Evolutionary conservation across 2,797 vertebrate genomes (phyloP).

Genomic region (Siniperca undulata): DNA sequence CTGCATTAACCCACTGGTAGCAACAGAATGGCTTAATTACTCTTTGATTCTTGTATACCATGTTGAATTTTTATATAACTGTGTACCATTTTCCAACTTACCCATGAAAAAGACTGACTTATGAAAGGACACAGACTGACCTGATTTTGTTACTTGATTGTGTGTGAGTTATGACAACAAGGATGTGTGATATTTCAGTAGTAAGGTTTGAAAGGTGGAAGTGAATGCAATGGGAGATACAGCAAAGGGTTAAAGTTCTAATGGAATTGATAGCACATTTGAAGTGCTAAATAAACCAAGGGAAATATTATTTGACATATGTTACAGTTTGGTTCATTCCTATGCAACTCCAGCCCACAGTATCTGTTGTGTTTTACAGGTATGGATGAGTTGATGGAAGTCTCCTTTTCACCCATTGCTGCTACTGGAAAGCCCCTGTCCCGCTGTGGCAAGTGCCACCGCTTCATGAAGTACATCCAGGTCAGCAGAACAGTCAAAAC

Average conservation of each 20-base stretch:
- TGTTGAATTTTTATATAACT: background rate
- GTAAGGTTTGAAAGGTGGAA: background rate
- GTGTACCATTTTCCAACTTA: background rate
- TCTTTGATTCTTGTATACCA: too few relatives aligned
- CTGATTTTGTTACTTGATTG: background rate
- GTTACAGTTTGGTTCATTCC: background rate
- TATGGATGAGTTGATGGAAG: slow-evolving; percentile 99
- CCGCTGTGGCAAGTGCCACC: slow-evolving; percentile 97
- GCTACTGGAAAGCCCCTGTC: slow-evolving; percentile 95
- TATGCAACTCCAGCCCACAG: background rate
- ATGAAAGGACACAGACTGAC: background rate
- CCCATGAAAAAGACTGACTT: background rate
- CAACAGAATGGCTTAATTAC: too few relatives aligned
- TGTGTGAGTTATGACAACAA: background rate
- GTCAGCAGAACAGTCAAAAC: slow-evolving; percentile 75
- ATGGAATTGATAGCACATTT: background rate
- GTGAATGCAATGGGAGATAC: background rate
- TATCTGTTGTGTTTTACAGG: slow-evolving; percentile 80
- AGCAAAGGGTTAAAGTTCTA: background rate
- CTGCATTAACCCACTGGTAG: too few relatives aligned
- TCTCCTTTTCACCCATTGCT: slow-evolving; percentile 97
- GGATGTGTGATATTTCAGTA: background rate
- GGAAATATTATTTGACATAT: slow-evolving; percentile 6
- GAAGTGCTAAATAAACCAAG: background rate
- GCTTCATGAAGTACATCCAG: slow-evolving; percentile 99